Evolutionary conservation across 2,113 vertebrate species (phyloP), one percentile per base, ranked within the genome.

Genomic region (Notothenia rossii): DNA sequence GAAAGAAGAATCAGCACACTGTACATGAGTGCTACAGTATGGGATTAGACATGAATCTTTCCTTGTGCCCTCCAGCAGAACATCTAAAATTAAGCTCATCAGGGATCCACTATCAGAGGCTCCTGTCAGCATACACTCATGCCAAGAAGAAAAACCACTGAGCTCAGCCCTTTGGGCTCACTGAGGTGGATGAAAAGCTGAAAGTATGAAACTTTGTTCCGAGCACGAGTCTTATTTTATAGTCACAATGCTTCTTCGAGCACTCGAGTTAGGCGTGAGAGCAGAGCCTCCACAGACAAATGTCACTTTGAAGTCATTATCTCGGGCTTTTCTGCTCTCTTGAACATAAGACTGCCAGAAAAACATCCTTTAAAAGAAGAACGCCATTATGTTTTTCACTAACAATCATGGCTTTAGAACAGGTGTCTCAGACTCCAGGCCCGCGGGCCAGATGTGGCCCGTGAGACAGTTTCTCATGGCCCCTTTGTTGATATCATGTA

Each of bases 281-380:
- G 49, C 22, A 53, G 64, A 49, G 43, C 64, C 63, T 79, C 77
- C 14, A 60, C 25, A 66, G 65, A 54, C 14, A n/a, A 69, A 75
- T 75, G 65, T 58, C 70, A 56, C 72, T 83, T 72, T 84, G 73
- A 81, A 81, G 74, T 59, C 77, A 79, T 79, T 45, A 73, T 78
- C 69, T 77, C 56, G 13, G 71, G 62, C 45, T 83, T 81, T 56
- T 67, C 58, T 71, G 58, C 54, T 75, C 58, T 71, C 40, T 72
- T 72, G 48, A 68, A 72, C 4, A 17, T 49, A 71, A 80, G 55
- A 56, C 40, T 63, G 22, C 72, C 36, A 12, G 62, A 43, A 15
- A 55, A 33, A 46, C 36, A 75, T n/a, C 56, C 51, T 22, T 29
- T 70, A 62, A 18, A 46, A 49, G 69, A 49, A 6, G n/a, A 33